Percentiles rank a stretch among this genome's conserved stretches.
phyloP scores from a whole-genome alignment of 2,888 invertebrate genomes.

The Pheosia tremula region DNA sequence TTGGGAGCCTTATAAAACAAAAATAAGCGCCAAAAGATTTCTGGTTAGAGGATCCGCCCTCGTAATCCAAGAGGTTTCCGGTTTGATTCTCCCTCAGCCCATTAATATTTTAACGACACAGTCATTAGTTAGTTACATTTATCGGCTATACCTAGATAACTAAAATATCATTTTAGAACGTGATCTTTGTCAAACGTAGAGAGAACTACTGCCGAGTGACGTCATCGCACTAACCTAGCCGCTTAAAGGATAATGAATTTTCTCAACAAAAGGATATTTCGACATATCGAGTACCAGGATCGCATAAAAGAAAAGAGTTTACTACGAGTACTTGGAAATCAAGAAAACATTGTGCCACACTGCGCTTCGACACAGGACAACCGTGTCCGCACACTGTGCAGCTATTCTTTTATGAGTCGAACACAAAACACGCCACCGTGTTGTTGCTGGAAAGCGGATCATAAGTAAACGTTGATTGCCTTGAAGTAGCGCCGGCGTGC shows the following conservation, averaged over 20 bases:
- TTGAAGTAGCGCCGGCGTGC: slow-evolving; percentile 63
- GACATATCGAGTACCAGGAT: slow-evolving; percentile 60
- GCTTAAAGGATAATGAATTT: slow-evolving; percentile 36
- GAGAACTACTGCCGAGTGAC: not conserved
- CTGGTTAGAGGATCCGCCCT: too few species aligned
- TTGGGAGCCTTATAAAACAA: too few species aligned
- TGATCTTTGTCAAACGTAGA: not conserved
- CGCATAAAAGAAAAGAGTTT: slow-evolving; percentile 64
- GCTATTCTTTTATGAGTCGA: slow-evolving; percentile 30
- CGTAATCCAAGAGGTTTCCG: too few species aligned
- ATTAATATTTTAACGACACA: too few species aligned
- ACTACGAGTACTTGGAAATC: slow-evolving; percentile 65
- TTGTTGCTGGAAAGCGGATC: slow-evolving; percentile 65
- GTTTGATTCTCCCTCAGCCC: too few species aligned
- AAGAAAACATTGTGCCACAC: slow-evolving; percentile 58
- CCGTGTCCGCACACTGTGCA: slow-evolving; percentile 42
- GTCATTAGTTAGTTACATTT: too few species aligned
- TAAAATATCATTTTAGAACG: too few species aligned
- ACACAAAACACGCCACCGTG: slow-evolving; percentile 46
- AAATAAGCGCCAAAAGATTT: too few species aligned
- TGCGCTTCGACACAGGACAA: slow-evolving; percentile 19
- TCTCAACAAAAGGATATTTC: slow-evolving; percentile 52
- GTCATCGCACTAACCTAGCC: not conserved
- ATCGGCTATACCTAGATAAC: too few species aligned
- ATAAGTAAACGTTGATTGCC: slow-evolving; percentile 79